Base-by-base conservation (phyloP, 2,888 invertebrate species). In the Brachypalpus laphriformis region DNA sequence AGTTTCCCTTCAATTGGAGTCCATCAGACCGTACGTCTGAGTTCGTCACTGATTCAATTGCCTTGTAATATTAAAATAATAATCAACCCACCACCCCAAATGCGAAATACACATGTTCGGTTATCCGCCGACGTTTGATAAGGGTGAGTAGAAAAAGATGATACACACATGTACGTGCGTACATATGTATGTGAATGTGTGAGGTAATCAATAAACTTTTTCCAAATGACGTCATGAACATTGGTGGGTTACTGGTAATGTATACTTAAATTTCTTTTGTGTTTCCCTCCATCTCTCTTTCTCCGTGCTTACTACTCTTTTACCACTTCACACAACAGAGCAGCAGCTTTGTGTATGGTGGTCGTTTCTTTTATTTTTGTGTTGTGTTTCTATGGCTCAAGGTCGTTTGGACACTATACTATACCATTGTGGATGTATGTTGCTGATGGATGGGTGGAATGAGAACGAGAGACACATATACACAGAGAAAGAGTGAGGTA, bases 191-290 rank as follows among this genome's bases (percentile, higher is more conserved):
- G 25, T 16, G 45, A 59, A 14, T 34, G 51, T 57, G 57, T 78
- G 78, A 74, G 80, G 68, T 57, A 83, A 83, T 83, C 83, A 75
- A 83, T 83, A 83, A 65, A 47, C 7, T 25, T 65, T 70, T 75
- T 51, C 28, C 74, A 74, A 83, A 78, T 83, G 83, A 83, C 83
- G 83, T 83, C 83, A 83, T 57, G 65, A 18, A 51, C 34, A 18
- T 56, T 71, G 31, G 61, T 72, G 42, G 72, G 71, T 45, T 42
- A 63, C 20, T 65, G 31, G 31, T 25, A 25, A 25, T 25, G 42
- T 25, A 16, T 75, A 75, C 57, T 11, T 22, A n/a, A 28, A 63
- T 63, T 54, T 57, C 40, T 45, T 63, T 56, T 56, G 54, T 54
- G 31, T 49, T 51, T 66, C 49, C 59, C 34, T 40, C 6, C 31